phyloP scores from a whole-genome alignment of 2,797 vertebrate species.

The Arctocebus calabarensis region DNA sequence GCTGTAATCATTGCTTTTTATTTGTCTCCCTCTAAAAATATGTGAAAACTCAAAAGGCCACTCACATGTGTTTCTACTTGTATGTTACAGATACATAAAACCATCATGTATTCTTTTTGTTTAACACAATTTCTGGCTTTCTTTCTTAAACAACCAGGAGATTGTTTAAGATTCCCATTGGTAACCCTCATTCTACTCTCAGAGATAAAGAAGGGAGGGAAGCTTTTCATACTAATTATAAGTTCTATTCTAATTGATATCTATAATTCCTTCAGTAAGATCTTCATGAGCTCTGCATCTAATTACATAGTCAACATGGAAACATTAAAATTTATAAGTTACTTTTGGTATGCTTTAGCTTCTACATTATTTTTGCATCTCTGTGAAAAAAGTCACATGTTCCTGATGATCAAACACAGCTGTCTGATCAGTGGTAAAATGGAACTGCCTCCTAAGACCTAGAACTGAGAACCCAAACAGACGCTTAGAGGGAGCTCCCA shows the following conservation, averaged over 20 bases:
- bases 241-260: background rate
- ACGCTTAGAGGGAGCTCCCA: background rate
- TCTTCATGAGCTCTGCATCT: background rate
- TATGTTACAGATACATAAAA: background rate
- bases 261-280: slow-evolving; percentile 18
- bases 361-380: background rate
- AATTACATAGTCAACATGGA: slow-evolving; percentile 20
- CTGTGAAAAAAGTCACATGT: background rate
- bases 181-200: background rate
- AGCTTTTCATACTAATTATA: background rate
- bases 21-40: slow-evolving; percentile 20
- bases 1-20: slow-evolving; percentile 16
- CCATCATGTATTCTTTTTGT: background rate
- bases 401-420: background rate
- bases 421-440: background rate
- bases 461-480: background rate
- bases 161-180: background rate
- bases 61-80: background rate
- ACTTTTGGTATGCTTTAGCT: slow-evolving; percentile 17
- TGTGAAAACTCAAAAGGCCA: slow-evolving; percentile 8
- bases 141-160: no score
- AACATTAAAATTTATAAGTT: slow-evolving; percentile 49
- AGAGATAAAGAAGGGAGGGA: background rate
- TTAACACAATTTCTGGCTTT: slow-evolving; percentile 21
- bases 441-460: background rate